Evolutionary conservation across 2,888 invertebrate species (phyloP), one percentile per base, ranked within the genome.

Genomic region (Nymphalis polychloros): DNA sequence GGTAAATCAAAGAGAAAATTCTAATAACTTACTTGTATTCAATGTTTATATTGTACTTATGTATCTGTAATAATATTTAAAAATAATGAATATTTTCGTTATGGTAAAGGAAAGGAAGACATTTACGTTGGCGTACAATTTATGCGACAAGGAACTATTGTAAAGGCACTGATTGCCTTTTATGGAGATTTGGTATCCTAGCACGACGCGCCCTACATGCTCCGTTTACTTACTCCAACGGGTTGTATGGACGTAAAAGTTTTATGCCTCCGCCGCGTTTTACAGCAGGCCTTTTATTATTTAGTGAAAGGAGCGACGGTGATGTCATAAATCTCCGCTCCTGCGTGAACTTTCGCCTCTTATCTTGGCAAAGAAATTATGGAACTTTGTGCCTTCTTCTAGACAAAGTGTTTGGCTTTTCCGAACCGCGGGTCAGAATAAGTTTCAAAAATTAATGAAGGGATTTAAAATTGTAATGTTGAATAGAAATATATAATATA

Each of bases 281-380:
- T 92, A 92, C 90, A 92, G 90, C 90, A 85, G 86, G 84, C 85
- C 90, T 90, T 92, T 92, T 90, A 92, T 92, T 92, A 92, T 92
- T 92, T 92, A 92, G 92, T 92, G 91, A 91, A 92, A 91, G 90
- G 90, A 90, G 87, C 88, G 86, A 87, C 90, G 89, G 89, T 90
- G 90, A 91, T 88, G 91, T 91, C 90, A 90, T 92, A 92, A 92
- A 92, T 92, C 92, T 92, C 89, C 84, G 89, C 88, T 91, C 88
- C 91, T 90, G 90, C 90, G 90, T 91, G 91, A 92, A 92, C 91
- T 91, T 90, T 91, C 88, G 88, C 92, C 90, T 90, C 90, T 92
- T 92, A 92, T 92, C 92, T 91, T 87, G 87, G 87, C 86, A 85
- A 91, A 90, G 91, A 90, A 92, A 92, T 92, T 91, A 90, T 91